These are phyloP conservation scores for Trichogramma dendrolimi DNA, from an alignment of 2,888 invertebrate genomes.

Conservation along the genomic window DNA sequence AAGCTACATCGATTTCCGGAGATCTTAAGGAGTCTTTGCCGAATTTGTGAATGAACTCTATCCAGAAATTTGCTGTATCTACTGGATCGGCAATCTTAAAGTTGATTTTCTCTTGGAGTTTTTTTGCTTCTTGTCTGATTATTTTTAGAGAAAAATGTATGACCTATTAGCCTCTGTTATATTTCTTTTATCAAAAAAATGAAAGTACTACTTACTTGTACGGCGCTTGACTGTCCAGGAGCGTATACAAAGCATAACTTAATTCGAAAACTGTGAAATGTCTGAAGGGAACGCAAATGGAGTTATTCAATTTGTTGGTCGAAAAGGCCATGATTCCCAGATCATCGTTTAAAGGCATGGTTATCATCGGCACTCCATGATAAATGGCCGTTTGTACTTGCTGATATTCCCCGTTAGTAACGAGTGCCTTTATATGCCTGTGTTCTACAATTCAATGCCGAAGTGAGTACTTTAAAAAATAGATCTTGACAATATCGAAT, in stretches of 20 bases:
- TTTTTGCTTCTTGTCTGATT: neutral
- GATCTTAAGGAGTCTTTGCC: neutral
- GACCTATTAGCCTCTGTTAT: neutral
- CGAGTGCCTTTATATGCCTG: constrained; percentile 36
- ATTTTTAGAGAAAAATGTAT: neutral
- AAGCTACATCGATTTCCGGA: neutral
- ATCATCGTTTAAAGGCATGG: constrained; percentile 39
- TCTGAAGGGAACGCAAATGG: constrained; percentile 23
- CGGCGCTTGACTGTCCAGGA: constrained; percentile 29
- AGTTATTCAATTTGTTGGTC: constrained; percentile 28
- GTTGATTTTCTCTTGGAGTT: neutral
- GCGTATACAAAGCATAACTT: constrained; percentile 27
- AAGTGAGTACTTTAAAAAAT: neutral
- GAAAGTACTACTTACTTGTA: constrained; percentile 31
- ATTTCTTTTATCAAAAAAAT: neutral
- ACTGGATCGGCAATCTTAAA: neutral
- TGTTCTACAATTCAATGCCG: constrained; percentile 32
- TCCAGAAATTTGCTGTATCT: neutral
- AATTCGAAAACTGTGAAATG: constrained; percentile 15
- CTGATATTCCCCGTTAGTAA: constrained; percentile 40
- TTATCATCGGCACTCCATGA: constrained; percentile 37
- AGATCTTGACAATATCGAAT: neutral
- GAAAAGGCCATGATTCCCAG: constrained; percentile 32
- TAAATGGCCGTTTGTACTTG: constrained; percentile 36
- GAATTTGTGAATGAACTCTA: neutral